phyloP scores from a whole-genome alignment of 1,140 invertebrate species.

The Drosophila carrolli region DNA sequence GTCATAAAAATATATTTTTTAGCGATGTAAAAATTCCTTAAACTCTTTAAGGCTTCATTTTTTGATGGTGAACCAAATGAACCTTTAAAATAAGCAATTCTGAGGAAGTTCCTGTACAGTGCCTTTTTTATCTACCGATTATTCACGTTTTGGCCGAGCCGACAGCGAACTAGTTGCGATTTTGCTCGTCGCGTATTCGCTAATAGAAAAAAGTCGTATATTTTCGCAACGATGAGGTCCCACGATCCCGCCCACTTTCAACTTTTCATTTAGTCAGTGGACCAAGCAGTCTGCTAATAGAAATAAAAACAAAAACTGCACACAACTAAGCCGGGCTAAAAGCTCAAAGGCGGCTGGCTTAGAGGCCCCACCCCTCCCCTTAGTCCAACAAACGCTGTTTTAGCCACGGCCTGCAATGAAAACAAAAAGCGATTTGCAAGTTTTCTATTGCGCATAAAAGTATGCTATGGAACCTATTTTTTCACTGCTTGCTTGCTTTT shows the following conservation, averaged over 20 bases:
- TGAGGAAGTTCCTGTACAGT: neutral
- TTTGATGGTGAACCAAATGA: too few relatives aligned
- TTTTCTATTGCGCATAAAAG: constrained; percentile 83
- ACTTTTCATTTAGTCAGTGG: constrained; percentile 76
- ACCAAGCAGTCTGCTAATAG: constrained; percentile 74
- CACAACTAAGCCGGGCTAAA: constrained; percentile 81
- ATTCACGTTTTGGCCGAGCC: constrained; percentile 3
- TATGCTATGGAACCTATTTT: constrained; percentile 70
- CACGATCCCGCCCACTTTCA: constrained; percentile 18
- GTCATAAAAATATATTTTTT: too few relatives aligned
- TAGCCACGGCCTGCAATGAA: constrained; percentile 64
- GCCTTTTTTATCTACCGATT: constrained; percentile 17
- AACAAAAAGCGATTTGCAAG: constrained; percentile 83
- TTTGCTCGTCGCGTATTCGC: constrained; percentile 17
- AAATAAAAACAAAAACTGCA: constrained; percentile 79
- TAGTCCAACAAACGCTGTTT: neutral
- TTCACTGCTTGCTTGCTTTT: constrained; percentile 40
- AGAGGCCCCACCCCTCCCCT: neutral
- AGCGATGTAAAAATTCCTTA: too few relatives aligned
- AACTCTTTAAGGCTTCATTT: too few relatives aligned
- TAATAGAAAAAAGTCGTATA: constrained; percentile 62
- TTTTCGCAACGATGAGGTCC: constrained; percentile 32
- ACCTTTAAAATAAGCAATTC: neutral
- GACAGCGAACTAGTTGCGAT: constrained; percentile 13
- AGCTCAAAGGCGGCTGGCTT: constrained; percentile 71